A percentile compares a stretch with the other conserved stretches of the same genome.
Conservation (phyloP, 2,888 invertebrate genomes). For the Catocala sponsa region DNA sequence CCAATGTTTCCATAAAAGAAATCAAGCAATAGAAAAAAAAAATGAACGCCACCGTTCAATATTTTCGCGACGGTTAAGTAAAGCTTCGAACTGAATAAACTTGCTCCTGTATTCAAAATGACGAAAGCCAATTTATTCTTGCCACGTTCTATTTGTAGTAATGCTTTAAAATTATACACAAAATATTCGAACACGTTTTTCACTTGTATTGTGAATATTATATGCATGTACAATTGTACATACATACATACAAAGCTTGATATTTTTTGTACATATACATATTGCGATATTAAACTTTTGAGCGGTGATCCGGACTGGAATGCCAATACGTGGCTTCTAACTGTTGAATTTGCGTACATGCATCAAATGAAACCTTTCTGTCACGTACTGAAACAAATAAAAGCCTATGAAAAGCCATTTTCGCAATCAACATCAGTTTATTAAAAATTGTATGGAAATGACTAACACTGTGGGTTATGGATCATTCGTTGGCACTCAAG, state of each 20-base stretch:
- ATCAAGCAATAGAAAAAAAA: slow-evolving; percentile 79
- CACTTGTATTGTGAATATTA: background rate
- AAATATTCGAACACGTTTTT: background rate
- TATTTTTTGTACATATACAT: background rate
- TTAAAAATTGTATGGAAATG: slow-evolving; percentile 3
- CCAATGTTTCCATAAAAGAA: slow-evolving; percentile 85
- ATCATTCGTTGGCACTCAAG: too few relatives aligned
- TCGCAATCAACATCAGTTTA: slow-evolving; percentile 3
- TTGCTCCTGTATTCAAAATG: slow-evolving; percentile 12
- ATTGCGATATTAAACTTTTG: slow-evolving; percentile 51
- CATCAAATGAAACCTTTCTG: slow-evolving; percentile 10
- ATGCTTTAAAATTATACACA: background rate
- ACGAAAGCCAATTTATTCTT: slow-evolving; percentile 9
- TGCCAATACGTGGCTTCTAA: slow-evolving; percentile 34
- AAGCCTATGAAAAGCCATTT: slow-evolving; percentile 6
- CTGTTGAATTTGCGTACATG: slow-evolving; percentile 18
- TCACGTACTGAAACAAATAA: slow-evolving; percentile 9
- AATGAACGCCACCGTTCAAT: slow-evolving; percentile 61
- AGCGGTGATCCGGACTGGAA: slow-evolving; percentile 50
- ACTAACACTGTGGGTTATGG: background rate
- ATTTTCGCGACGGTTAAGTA: slow-evolving; percentile 44
- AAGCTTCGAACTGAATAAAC: slow-evolving; percentile 21
- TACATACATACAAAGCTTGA: too few relatives aligned
- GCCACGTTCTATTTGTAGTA: slow-evolving; percentile 1
- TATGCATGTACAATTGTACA: background rate